phyloP scores from a whole-genome alignment of 1,140 invertebrate species.

The Drosophila nasuta region DNA sequence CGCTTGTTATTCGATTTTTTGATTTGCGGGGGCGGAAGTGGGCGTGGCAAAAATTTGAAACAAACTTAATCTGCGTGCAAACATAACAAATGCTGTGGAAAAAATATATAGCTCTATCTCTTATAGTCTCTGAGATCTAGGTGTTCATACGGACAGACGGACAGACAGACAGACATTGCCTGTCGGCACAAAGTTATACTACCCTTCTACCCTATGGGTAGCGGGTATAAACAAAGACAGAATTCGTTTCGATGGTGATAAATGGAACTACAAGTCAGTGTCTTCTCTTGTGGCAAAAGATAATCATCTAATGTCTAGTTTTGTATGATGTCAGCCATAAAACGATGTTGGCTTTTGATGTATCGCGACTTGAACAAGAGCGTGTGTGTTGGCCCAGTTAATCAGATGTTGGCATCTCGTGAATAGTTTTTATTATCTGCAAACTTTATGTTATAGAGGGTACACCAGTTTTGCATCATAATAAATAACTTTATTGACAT shows the following conservation, averaged over 20 bases:
- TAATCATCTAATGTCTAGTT: constrained; percentile 27
- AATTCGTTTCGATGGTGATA: constrained; percentile 45
- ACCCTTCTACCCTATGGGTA: no score
- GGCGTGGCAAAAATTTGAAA: no score
- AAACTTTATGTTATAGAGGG: background rate
- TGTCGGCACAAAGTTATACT: no score
- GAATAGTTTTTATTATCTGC: constrained; percentile 29
- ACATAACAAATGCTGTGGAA: no score
- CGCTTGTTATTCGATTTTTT: no score
- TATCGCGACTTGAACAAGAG: constrained; percentile 12
- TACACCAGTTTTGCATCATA: constrained; percentile 12
- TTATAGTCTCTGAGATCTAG: no score
- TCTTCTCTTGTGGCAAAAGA: constrained; percentile 25
- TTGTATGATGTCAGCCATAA: constrained; percentile 41
- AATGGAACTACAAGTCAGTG: constrained; percentile 42
- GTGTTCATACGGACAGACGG: no score
- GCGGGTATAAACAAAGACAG: background rate
- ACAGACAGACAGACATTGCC: no score
- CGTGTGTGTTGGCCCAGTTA: constrained; percentile 27
- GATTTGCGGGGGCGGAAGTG: no score
- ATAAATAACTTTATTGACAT: constrained; percentile 34
- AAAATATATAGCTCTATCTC: no score
- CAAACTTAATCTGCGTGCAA: no score
- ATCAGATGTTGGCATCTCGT: constrained; percentile 26
- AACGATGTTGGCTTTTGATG: constrained; percentile 32